Evolutionary conservation across 2,113 vertebrate species (phyloP).

Genomic region (Cygnus buccinator): DNA sequence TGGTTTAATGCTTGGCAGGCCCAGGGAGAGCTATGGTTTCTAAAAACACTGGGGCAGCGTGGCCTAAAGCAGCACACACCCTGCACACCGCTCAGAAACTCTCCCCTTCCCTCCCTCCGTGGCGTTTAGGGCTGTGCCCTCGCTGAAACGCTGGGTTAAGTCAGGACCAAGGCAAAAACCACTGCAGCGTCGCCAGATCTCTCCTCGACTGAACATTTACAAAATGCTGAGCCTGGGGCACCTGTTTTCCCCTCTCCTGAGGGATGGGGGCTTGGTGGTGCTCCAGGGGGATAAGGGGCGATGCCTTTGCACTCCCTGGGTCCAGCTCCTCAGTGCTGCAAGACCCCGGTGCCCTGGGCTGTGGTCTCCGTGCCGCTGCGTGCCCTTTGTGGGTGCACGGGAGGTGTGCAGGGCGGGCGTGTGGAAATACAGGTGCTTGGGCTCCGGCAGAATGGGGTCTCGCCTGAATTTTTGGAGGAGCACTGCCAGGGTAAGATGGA

Average conservation of each 20-base stretch:
- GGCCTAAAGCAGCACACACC: background rate
- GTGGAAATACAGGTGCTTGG: background rate
- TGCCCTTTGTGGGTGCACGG: background rate
- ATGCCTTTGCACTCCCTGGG: background rate
- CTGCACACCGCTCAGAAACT: background rate
- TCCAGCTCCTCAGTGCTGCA: background rate
- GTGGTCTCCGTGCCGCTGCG: background rate
- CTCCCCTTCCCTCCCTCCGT: background rate
- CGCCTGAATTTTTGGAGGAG: background rate
- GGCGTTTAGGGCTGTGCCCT: background rate
- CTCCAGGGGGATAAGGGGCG: background rate
- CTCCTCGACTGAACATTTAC: background rate
- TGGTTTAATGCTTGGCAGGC: background rate
- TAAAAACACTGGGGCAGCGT: background rate
- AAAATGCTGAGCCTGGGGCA: background rate
- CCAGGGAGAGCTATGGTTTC: background rate
- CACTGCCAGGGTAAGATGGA: no score
- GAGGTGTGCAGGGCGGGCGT: background rate
- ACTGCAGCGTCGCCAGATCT: background rate
- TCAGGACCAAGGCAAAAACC: background rate
- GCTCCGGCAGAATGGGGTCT: background rate
- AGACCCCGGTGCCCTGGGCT: background rate
- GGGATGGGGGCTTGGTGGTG: background rate
- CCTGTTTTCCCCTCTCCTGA: background rate
- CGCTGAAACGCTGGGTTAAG: background rate